Evolutionary conservation across 2,888 invertebrate species (phyloP).

Genomic region (Zygothrica quintamaculata): DNA sequence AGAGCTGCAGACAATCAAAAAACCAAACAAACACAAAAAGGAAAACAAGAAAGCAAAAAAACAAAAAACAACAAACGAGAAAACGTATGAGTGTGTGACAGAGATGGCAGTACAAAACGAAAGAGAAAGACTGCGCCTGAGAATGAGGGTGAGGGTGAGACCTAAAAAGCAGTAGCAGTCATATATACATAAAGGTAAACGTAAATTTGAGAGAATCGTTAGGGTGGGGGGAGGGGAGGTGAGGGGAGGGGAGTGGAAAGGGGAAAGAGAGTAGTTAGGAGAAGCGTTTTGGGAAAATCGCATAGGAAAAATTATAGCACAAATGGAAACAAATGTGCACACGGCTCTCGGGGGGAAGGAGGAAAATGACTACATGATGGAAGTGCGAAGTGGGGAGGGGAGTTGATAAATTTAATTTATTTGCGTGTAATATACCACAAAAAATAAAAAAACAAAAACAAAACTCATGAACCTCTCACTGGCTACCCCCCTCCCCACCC

Average conservation of each 20-base stretch:
- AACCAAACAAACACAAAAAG: slow-evolving; percentile 12
- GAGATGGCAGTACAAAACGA: neutral
- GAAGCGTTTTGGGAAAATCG: slow-evolving; percentile 67
- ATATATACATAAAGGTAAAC: too few species aligned
- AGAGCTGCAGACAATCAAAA: slow-evolving; percentile 66
- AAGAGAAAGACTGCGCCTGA: neutral
- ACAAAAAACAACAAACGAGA: too few species aligned
- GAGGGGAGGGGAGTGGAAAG: too few species aligned
- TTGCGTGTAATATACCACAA: slow-evolving; percentile 81
- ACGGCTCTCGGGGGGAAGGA: neutral
- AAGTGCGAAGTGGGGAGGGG: neutral
- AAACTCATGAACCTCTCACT: slow-evolving; percentile 43
- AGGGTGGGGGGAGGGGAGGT: too few species aligned
- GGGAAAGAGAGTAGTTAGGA: slow-evolving; percentile 20
- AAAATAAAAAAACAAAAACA: too few species aligned
- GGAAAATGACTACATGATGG: neutral
- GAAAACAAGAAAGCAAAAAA: too few species aligned
- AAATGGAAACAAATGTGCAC: slow-evolving; percentile 58
- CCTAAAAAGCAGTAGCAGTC: too few species aligned
- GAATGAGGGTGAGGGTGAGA: slow-evolving; percentile 6
- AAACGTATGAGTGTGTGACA: neutral
- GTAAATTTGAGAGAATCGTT: too few species aligned
- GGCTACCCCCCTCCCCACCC: neutral
- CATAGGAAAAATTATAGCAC: slow-evolving; percentile 54
- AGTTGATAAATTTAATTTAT: slow-evolving; percentile 75